A percentile compares a stretch with the other conserved stretches of the same genome.
These are phyloP conservation scores for Phengaris alcon DNA, from an alignment of 2,888 invertebrate genomes.

Conservation along the genomic window DNA sequence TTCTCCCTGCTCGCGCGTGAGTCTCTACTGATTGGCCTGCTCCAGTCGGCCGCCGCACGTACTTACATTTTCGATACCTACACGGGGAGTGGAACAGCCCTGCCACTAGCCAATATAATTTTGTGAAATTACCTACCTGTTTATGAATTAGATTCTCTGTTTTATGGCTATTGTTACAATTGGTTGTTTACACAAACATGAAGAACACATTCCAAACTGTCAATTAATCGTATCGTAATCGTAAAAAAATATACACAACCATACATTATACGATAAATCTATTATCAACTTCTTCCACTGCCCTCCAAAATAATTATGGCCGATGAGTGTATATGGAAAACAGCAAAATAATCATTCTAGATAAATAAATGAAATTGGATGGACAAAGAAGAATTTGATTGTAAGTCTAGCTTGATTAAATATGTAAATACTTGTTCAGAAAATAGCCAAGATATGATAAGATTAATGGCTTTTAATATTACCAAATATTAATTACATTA, in stretches of 20 bases:
- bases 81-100: too few species aligned
- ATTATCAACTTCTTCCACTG: constrained; percentile 27
- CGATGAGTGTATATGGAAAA: neutral
- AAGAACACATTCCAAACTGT: constrained; percentile 5
- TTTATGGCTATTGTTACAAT: neutral
- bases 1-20: too few species aligned
- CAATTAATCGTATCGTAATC: neutral
- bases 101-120: neutral
- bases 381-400: constrained; percentile 6
- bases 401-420: constrained; percentile 43
- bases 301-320: neutral
- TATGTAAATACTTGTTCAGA: constrained; percentile 37
- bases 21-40: too few species aligned
- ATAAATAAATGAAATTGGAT: neutral
- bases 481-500: constrained; percentile 39
- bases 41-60: too few species aligned
- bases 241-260: constrained; percentile 28
- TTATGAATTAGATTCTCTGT: neutral
- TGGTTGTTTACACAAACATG: neutral
- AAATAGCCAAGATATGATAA: constrained; percentile 37
- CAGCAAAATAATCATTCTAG: neutral
- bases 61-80: too few species aligned
- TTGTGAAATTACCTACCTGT: neutral
- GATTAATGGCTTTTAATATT: constrained; percentile 34
- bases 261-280: constrained; percentile 21